Conservation (phyloP, 2,113 vertebrate genomes). For the Globicephala melas region DNA sequence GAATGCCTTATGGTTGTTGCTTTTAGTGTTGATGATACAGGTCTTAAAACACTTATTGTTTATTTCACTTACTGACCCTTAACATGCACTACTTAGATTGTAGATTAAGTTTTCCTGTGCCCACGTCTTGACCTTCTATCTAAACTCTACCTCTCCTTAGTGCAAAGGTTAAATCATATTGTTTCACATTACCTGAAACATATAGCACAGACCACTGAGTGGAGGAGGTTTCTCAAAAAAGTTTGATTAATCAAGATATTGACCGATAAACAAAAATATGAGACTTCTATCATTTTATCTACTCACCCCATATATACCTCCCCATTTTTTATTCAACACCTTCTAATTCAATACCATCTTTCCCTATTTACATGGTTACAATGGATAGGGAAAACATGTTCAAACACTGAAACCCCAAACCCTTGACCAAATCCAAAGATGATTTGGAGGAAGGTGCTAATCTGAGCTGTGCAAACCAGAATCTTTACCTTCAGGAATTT, state of each 20-base stretch:
- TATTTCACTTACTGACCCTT: not conserved
- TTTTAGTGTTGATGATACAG: not conserved
- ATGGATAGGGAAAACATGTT: not conserved
- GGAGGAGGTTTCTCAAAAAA: not conserved
- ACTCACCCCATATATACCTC: fast-evolving
- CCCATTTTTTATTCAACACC: not conserved
- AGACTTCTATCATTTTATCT: not conserved
- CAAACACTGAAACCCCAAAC: not conserved
- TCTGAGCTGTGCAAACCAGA: not conserved
- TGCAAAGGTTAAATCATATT: not conserved
- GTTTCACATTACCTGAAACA: not conserved
- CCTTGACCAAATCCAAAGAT: not conserved
- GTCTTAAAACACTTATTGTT: not conserved
- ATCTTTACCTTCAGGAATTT: not conserved
- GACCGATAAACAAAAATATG: not conserved
- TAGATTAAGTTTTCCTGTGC: not conserved
- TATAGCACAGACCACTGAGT: not conserved
- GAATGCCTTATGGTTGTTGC: not conserved
- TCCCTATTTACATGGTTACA: not conserved
- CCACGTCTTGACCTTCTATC: not conserved
- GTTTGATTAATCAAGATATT: not conserved
- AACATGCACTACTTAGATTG: not conserved
- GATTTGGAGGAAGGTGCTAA: not conserved
- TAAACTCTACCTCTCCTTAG: not conserved
- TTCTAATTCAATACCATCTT: not conserved